Percentiles rank a stretch among this genome's conserved stretches.
These are phyloP conservation scores for Steinernema hermaphroditum DNA, from an alignment of 2,888 invertebrate genomes.

Conservation along the genomic window DNA sequence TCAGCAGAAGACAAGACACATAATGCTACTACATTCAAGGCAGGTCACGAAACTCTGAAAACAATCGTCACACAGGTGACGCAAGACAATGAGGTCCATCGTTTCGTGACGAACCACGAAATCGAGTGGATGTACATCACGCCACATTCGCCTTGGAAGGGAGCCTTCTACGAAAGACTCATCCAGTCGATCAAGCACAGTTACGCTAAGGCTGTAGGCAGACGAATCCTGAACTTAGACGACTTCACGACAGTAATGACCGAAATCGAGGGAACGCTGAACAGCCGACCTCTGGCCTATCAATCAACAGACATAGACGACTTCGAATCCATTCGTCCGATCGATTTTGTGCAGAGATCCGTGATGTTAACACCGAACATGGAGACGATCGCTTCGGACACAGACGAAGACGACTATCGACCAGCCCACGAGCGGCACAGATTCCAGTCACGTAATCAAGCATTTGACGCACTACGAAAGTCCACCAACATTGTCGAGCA, in stretches of 20 bases:
- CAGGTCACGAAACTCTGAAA: not conserved
- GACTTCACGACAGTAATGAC: slow-evolving; percentile 25
- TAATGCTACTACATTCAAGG: slow-evolving; percentile 33
- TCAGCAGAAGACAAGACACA: slow-evolving; percentile 32
- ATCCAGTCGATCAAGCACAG: slow-evolving; percentile 26
- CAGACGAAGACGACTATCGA: slow-evolving; percentile 24
- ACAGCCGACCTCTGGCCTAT: slow-evolving; percentile 34
- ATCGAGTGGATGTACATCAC: slow-evolving; percentile 25
- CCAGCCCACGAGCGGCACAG: slow-evolving; percentile 31
- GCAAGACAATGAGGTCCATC: not conserved
- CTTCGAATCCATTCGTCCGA: slow-evolving; percentile 5
- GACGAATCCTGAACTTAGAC: not conserved
- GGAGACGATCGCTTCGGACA: no score
- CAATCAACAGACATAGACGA: slow-evolving; percentile 16
- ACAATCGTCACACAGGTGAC: not conserved
- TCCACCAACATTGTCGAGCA: slow-evolving; percentile 20
- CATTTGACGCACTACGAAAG: slow-evolving; percentile 25
- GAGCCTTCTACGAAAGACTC: slow-evolving; percentile 35
- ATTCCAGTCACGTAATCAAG: slow-evolving; percentile 12
- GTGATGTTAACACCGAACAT: no score
- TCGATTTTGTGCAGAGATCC: slow-evolving; percentile 34
- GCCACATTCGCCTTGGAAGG: slow-evolving; percentile 36
- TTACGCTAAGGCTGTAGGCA: slow-evolving; percentile 31
- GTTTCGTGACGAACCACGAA: not conserved
- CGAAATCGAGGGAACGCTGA: slow-evolving; percentile 33